These are phyloP conservation scores for Murina feae DNA, from an alignment of 2,113 vertebrate species.

Conservation along the genomic window DNA sequence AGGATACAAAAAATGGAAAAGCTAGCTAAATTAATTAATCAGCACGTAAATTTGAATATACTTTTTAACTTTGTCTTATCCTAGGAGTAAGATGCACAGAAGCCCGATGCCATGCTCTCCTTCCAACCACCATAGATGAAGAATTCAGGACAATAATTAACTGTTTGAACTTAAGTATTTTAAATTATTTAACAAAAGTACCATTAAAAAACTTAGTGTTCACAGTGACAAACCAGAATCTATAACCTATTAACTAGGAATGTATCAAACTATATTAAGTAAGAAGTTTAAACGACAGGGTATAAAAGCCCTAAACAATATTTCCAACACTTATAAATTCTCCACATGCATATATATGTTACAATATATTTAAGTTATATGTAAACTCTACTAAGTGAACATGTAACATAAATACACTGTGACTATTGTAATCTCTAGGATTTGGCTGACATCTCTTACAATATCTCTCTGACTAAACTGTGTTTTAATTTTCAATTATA, in stretches of 20 bases:
- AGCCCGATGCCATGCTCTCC: neutral
- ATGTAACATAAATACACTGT: neutral
- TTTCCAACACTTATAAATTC: slow-evolving; percentile 14
- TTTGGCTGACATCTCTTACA: neutral
- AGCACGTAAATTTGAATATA: neutral
- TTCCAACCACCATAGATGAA: neutral
- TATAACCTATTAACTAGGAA: neutral
- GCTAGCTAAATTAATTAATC: neutral
- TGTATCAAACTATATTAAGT: neutral
- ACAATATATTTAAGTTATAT: neutral
- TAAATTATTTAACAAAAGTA: neutral
- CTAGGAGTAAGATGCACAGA: neutral
- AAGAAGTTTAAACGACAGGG: neutral
- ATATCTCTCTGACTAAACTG: neutral
- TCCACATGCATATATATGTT: neutral
- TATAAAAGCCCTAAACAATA: neutral
- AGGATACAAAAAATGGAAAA: neutral
- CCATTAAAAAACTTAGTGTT: neutral
- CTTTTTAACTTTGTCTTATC: neutral
- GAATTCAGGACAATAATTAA: neutral
- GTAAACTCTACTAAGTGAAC: neutral
- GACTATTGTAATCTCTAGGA: neutral
- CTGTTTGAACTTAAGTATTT: neutral
- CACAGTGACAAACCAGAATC: neutral
- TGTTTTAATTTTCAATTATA: slow-evolving; percentile 32